Evolutionary conservation across 2,888 invertebrate genomes (phyloP), one percentile per base, ranked within the genome.

Genomic region (Chouioia cunea): DNA sequence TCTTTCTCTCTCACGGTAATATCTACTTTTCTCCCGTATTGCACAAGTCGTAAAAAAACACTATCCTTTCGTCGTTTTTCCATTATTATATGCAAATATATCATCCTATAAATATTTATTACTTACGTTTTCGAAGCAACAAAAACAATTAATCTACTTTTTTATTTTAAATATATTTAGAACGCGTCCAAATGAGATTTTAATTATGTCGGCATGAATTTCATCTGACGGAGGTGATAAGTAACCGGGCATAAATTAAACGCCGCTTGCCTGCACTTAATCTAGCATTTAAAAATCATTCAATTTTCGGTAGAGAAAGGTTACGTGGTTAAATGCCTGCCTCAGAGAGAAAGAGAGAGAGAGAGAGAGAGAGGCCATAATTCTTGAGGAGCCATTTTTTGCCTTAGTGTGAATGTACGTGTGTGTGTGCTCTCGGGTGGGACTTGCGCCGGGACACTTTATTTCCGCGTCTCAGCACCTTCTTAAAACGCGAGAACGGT

Each of bases 391-490:
- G 63, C 20, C 53, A 62, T 59, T 44, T 60, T 56, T 54, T 68
- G 27, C 48, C 27, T 15, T 43, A 3, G 36, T 47, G 27, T 27
- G n/a, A n/a, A n/a, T n/a, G 46, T 20, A 23, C 58, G 22, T 15
- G 46, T n/a, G 20, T 15, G n/a, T 43, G 15, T 54, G 27, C 20
- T 20, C 18, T 62, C 14, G 20, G n/a, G 27, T 54, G 23, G 63
- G 54, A 58, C 69, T 58, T 66, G 58, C 48, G 48, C 56, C 64
- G 15, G 67, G 71, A 69, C 68, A 68, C 62, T 73, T 73, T 73
- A 70, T 72, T 72, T 72, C 74, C 71, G 70, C 71, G 66, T 74
- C 71, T 72, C 71, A 71, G 74, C 74, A 74, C 69, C 74, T 74
- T 74, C 71, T 72, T 74, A 69, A 72, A 74, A 58, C 23, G 43